Evolutionary conservation across 2,797 vertebrate genomes (phyloP).

Genomic region (Pseudochaenichthys georgianus): DNA sequence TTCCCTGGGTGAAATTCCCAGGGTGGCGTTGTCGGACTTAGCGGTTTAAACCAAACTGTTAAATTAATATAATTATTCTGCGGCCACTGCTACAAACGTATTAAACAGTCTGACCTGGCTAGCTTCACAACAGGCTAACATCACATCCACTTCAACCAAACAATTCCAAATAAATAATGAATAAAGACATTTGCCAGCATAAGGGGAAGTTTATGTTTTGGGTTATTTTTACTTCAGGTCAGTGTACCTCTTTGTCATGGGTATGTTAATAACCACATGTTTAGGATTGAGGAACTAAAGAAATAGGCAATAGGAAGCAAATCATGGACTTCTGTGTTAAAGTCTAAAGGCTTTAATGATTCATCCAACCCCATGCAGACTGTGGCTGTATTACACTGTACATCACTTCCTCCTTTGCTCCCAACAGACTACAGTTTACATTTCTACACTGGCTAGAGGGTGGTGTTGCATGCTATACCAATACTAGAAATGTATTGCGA

Average conservation of each 20-base stretch:
- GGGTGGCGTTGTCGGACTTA: no score
- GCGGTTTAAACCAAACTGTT: no score
- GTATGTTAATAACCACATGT: neutral
- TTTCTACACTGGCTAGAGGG: neutral
- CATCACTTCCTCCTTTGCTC: neutral
- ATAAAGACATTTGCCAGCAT: no score
- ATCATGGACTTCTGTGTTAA: neutral
- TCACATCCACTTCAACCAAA: neutral
- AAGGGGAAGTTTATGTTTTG: neutral
- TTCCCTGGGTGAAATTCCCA: no score
- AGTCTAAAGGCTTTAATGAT: neutral
- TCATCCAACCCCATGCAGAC: neutral
- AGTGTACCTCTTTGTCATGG: neutral
- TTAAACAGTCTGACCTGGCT: slow-evolving; percentile 10
- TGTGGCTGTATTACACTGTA: neutral
- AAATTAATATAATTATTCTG: no score
- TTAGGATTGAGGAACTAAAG: neutral
- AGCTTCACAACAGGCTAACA: neutral
- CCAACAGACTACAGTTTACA: neutral
- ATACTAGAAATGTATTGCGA: no score
- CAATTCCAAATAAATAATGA: neutral
- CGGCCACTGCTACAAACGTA: no score
- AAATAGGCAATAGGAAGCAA: neutral
- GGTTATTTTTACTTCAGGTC: neutral
- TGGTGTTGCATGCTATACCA: no score